Base-by-base conservation (phyloP, 2,797 vertebrate species). In the Acomys russatus region DNA sequence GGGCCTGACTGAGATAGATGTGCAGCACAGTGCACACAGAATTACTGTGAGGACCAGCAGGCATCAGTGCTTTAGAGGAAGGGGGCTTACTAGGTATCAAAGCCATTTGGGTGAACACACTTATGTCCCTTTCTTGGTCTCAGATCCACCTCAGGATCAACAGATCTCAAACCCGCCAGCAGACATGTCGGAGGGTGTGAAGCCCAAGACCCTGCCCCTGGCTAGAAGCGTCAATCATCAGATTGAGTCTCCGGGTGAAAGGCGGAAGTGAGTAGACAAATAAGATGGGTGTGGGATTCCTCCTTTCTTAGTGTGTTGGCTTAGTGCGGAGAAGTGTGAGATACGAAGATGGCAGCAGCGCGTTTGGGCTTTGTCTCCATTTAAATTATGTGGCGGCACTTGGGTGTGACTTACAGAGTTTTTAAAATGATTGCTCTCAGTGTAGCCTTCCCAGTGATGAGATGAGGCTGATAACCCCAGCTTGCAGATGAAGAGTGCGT, bases 181-280 rank as follows among this genome's bases (percentile, higher is more conserved):
- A 0, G 95, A 88, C 78, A 4, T 11, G 0, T 0, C 94, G 11
- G 98, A 98, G 76, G 99, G 99, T 8, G 0, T 97, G 96, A 98
- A 98, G 98, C 99, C 97, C 97, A 99, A 98, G 92, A 99, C 98
- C 0, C 94, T 98, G 38, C 86, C 97, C 0, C 93, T 98, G 74
- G 99, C 98, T 87, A 92, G 98, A 97, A 98, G 25, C 96, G 97
- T 88, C 30, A 99, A 98, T 96, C 98, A 97, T 95, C 98, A 98
- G 88, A 80, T 92, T 0, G 96, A 97, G 90, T 97, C 99, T 2
- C 30, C 98, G 1, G 98, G 98, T 95, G 99, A 99, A 94, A 96
- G 97, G 2, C 99, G 98, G 94, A 99, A 99, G 99, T 99, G 94
- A 98, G 99, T 98, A 86, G 20, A 78, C 44, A 20, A 56, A 35